Percentiles rank a stretch among this genome's conserved stretches.
These are phyloP conservation scores for Notamacropus eugenii DNA, from an alignment of 2,797 vertebrate genomes.

Conservation along the genomic window DNA sequence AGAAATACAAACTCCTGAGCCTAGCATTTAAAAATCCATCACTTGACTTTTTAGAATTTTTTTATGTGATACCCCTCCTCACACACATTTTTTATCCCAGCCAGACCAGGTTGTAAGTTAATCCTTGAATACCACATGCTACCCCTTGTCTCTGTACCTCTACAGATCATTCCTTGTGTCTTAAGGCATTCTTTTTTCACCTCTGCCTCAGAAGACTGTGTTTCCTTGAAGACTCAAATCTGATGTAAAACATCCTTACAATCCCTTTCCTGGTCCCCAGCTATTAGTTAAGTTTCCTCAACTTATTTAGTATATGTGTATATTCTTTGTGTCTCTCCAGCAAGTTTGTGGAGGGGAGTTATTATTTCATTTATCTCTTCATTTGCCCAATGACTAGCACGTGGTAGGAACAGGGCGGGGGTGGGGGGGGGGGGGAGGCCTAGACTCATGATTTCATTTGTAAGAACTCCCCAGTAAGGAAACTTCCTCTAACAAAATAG, in stretches of 20 bases:
- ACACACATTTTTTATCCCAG: background rate
- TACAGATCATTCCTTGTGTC: background rate
- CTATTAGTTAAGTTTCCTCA: background rate
- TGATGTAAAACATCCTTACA: background rate
- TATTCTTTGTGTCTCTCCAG: background rate
- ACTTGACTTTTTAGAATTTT: background rate
- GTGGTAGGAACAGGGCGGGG: background rate
- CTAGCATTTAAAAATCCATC: background rate
- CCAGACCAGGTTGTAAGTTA: background rate
- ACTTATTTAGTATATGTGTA: background rate
- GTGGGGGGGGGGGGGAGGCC: no score
- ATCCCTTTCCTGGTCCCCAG: background rate
- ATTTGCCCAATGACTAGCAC: background rate
- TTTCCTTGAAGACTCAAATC: background rate
- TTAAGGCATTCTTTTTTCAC: background rate
- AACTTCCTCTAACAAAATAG: background rate
- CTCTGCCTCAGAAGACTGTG: background rate
- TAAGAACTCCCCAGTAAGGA: background rate
- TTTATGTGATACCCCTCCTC: background rate
- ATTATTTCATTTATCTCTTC: background rate
- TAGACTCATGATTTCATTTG: background rate
- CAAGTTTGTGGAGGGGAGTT: background rate
- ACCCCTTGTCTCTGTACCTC: background rate
- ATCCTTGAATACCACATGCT: background rate
- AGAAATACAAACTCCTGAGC: background rate